Evolutionary conservation across 2,888 invertebrate species (phyloP), one percentile per base, ranked within the genome.

Genomic region (Rotaria macrura): DNA sequence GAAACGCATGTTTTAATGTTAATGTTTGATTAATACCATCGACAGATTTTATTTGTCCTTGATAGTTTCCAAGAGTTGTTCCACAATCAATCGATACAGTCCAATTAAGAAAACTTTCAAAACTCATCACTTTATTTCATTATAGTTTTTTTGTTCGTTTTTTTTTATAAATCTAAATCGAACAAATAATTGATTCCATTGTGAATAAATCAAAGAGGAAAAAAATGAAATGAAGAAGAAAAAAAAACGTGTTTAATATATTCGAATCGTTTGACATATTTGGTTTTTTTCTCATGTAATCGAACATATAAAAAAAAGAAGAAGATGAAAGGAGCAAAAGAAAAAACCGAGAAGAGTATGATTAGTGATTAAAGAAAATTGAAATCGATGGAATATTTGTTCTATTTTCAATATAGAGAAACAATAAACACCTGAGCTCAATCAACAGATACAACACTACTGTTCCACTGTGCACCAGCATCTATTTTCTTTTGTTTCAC

Each of bases 51-150:
- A 79, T 79, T 79, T 79, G 79, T 43, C 79, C 79, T 79, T 79
- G 43, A 79, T 79, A 79, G 43, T n/a, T 43, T 9, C 74, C 74
- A 40, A 79, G 25, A 25, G 6, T 23, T 43, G 6, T 2, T 79
- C 74, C 74, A 79, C 74, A 79, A 79, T 79, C 74, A 79, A 79
- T 79, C 10, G 40, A 40, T 40, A 79, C 74, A 25, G 74, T 79
- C 74, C 74, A 79, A 79, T 79, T 43, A 79, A 79, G 23, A 79
- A 79, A 79, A 79, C 43, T 79, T 43, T 40, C 65, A 34, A 65
- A 65, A 20, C 20, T 34, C 38, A 65, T 65, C 10, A 52, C 23
- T 52, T 52, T 52, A 52, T 52, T 23, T 52, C 52, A 52, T 52
- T 52, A 4, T 38, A 34, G 20, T 38, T 65, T 65, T 49, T 17